Evolutionary conservation across 2,888 invertebrate species (phyloP), one percentile per base, ranked within the genome.

Genomic region (Dolichopus griseipennis): DNA sequence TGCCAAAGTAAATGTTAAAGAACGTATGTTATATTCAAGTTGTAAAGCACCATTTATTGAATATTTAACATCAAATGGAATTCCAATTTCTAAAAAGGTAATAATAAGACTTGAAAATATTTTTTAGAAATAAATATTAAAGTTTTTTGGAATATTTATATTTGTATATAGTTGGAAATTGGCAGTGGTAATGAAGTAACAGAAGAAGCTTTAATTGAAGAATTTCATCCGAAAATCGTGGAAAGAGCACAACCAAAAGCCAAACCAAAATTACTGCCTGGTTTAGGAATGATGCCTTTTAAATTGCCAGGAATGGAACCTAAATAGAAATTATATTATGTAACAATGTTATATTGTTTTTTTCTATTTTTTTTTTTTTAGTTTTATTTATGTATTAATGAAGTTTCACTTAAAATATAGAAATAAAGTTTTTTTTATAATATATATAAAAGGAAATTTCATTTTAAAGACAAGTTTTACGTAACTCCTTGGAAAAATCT

Each of bases 1-100:
- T 81, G 90, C 86, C 71, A 52, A n/a, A 52, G 96, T 95, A 80
- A 90, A 95, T 71, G 95, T 99, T 75, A 97, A 95, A 77, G 98
- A 99, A 79, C 85, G 97, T 74, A 99, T 99, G 99, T 84, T 99
- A 78, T 99, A 98, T 82, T 97, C 98, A 0, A 97, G 97, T 76
- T 97, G 97, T 82, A 98, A 97, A 82, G 92, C 89, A 70, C 93
- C 95, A 21, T 88, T 99, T 72, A 84, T 96, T 67, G 91, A 93
- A 72, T 87, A 89, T 21, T 88, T 97, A 71, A 88, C 92, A 75
- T 86, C 87, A 66, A 82, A 92, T 75, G 92, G 92, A 43, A 82
- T 97, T 18, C 87, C 87, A 72, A 87, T 98, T 73, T 86, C 85
- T 0, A 97, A 96, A 84, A 92, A 95, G 87, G 97, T 97, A 67